Percentiles rank a stretch among this genome's conserved stretches.
phyloP scores from a whole-genome alignment of 2,888 invertebrate species.

The Tineola bisselliella region DNA sequence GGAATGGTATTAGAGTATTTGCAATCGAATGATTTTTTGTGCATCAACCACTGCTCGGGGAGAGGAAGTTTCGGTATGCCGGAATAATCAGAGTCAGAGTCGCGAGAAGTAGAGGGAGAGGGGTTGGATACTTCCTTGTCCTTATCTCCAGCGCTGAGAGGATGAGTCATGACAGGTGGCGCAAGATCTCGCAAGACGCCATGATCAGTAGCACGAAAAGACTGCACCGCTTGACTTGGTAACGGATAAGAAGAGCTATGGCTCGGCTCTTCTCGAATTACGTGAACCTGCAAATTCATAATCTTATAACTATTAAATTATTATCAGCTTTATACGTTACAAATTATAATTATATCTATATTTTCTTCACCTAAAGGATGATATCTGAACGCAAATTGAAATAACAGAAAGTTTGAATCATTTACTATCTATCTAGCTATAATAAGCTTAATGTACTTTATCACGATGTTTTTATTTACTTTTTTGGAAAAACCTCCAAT shows the following conservation, averaged over 20 bases:
- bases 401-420: too few relatives aligned
- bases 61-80: slow-evolving; percentile 39
- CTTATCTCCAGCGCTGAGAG: slow-evolving; percentile 20
- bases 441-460: too few relatives aligned
- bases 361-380: too few relatives aligned
- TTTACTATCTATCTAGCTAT: too few relatives aligned
- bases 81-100: slow-evolving; percentile 21
- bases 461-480: too few relatives aligned
- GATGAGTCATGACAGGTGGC: slow-evolving; percentile 19
- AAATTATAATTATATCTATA: too few relatives aligned
- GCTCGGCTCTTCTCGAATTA: slow-evolving; percentile 32
- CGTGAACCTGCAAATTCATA: slow-evolving; percentile 41
- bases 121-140: slow-evolving; percentile 16
- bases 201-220: slow-evolving; percentile 15
- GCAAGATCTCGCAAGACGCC: slow-evolving; percentile 15
- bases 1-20: slow-evolving; percentile 49
- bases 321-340: too few relatives aligned
- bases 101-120: slow-evolving; percentile 18
- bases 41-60: slow-evolving; percentile 53
- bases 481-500: too few relatives aligned
- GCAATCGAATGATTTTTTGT: slow-evolving; percentile 47
- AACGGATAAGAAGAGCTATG: slow-evolving; percentile 18
- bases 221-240: slow-evolving; percentile 20
- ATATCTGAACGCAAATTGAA: too few relatives aligned
- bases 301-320: not conserved